These are phyloP conservation scores for Siniperca undulata DNA, from an alignment of 2,797 vertebrate species.

Conservation along the genomic window DNA sequence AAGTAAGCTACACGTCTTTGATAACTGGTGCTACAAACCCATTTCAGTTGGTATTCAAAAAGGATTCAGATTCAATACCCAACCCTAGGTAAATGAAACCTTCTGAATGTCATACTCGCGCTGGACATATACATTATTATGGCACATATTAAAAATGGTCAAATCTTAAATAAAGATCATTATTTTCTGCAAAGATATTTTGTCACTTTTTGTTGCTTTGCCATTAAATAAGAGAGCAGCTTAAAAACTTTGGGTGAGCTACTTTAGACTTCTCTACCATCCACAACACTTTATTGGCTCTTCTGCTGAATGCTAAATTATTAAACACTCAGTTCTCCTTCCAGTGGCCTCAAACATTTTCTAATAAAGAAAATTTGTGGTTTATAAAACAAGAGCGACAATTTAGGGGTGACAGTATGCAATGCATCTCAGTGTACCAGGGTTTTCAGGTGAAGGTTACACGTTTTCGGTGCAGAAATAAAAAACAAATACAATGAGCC, in stretches of 20 bases:
- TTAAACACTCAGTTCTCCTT: conserved; percentile 33
- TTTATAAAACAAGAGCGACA: conserved; percentile 17
- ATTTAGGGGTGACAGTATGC: background rate
- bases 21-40: background rate
- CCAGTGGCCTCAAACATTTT: conserved; percentile 30
- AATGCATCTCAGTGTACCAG: background rate
- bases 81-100: background rate
- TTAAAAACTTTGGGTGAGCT: conserved; percentile 3
- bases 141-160: background rate
- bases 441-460: conserved; percentile 10
- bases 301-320: conserved; percentile 29
- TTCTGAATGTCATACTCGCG: background rate
- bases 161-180: background rate
- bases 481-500: background rate
- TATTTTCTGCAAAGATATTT: background rate
- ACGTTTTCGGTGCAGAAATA: background rate
- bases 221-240: background rate
- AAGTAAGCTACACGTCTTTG: background rate
- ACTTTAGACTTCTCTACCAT: conserved; percentile 3
- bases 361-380: conserved; percentile 11
- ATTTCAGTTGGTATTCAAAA: background rate
- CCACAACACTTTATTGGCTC: conserved; percentile 21
- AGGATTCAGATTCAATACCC: background rate
- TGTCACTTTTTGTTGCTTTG: background rate
- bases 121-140: background rate